A percentile compares a stretch with the other conserved stretches of the same genome.
phyloP scores from a whole-genome alignment of 2,888 invertebrate genomes.

The Xestia xanthographa region DNA sequence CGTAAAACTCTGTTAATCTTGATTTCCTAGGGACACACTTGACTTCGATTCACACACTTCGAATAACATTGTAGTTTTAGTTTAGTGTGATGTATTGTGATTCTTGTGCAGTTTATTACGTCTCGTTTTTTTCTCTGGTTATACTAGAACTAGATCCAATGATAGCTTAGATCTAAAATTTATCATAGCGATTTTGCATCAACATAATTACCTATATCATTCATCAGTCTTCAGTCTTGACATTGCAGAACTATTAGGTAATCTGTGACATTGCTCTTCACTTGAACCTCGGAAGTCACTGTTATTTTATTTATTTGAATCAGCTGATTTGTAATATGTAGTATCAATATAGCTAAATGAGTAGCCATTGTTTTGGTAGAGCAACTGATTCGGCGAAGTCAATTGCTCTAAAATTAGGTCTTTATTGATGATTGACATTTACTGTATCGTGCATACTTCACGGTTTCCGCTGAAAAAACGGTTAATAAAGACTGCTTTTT shows the following conservation, averaged over 20 bases:
- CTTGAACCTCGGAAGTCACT: background rate
- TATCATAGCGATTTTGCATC: background rate
- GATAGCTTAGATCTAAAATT: too few relatives aligned
- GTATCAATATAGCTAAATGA: slow-evolving; percentile 10
- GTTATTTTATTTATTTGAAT: slow-evolving; percentile 15
- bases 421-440: slow-evolving; percentile 8
- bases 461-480: background rate
- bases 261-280: background rate
- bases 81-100: background rate
- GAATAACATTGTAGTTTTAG: too few relatives aligned
- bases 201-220: too few relatives aligned
- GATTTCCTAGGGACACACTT: background rate
- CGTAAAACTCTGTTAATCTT: background rate
- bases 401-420: background rate
- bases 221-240: background rate
- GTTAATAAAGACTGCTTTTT: background rate
- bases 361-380: background rate
- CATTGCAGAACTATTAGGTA: background rate
- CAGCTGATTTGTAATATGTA: slow-evolving; percentile 7
- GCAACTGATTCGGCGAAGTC: background rate
- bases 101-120: background rate
- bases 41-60: background rate
- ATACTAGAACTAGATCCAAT: too few relatives aligned
- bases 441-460: background rate
- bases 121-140: background rate